Conservation (phyloP, 2,113 vertebrate genomes). For the Chinchilla lanigera region DNA sequence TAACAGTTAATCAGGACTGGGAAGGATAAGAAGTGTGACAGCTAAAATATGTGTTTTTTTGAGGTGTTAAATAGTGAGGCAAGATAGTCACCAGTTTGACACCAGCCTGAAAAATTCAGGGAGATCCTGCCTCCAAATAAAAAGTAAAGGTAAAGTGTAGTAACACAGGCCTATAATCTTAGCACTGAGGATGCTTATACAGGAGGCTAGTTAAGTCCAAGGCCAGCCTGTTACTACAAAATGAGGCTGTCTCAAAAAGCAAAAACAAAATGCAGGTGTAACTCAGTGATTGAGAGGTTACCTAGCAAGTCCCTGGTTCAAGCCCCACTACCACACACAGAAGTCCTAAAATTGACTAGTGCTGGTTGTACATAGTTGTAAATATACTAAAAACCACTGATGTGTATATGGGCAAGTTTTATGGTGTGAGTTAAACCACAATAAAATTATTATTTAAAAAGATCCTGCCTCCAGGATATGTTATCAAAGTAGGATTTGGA, state of each 20-base stretch:
- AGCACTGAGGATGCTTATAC: background rate
- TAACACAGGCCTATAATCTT: background rate
- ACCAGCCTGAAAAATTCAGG: background rate
- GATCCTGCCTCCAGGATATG: background rate
- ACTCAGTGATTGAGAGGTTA: background rate
- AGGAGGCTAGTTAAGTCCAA: background rate
- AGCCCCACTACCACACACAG: background rate
- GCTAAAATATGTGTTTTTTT: background rate
- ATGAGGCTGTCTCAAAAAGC: background rate
- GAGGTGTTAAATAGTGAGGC: background rate
- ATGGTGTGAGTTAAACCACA: background rate
- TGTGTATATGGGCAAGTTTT: background rate
- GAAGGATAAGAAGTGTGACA: background rate
- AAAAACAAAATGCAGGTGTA: background rate
- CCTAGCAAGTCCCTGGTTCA: background rate
- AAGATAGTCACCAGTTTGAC: background rate
- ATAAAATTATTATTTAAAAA: slow-evolving; percentile 1
- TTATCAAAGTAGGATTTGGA: background rate
- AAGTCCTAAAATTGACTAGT: background rate
- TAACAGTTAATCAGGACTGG: background rate
- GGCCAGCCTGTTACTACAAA: background rate
- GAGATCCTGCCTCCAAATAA: background rate
- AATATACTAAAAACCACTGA: slow-evolving; percentile 1
- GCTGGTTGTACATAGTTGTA: background rate
- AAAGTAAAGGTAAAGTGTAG: background rate